Evolutionary conservation across 2,888 invertebrate species (phyloP).

Genomic region (Seira musarum): DNA sequence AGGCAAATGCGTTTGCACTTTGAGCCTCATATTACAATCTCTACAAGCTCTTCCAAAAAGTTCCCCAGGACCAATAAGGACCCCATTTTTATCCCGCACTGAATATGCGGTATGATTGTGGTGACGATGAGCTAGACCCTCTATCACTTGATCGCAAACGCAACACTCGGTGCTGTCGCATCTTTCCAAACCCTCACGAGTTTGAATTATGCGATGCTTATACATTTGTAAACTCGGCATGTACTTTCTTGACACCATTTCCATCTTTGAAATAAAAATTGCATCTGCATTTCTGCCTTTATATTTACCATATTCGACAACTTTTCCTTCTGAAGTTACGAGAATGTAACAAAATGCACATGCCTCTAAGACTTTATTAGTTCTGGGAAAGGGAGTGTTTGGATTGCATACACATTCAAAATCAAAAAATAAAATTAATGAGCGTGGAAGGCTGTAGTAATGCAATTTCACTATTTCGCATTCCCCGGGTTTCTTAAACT

Average conservation of each 20-base stretch:
- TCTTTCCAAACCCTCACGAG: constrained; percentile 1
- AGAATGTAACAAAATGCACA: constrained; percentile 20
- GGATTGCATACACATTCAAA: constrained; percentile 29
- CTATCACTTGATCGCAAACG: background rate
- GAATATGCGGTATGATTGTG: constrained; percentile 27
- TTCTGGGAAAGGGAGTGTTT: background rate
- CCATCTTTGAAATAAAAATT: constrained; percentile 28
- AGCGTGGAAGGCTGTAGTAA: constrained; percentile 17
- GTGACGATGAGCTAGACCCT: background rate
- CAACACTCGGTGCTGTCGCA: background rate
- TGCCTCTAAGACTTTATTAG: constrained; percentile 25
- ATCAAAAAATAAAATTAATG: constrained; percentile 25
- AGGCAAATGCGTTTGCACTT: background rate
- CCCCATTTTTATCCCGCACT: background rate
- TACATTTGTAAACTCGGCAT: constrained; percentile 18
- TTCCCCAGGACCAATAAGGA: background rate
- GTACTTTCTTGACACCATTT: background rate
- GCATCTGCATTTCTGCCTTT: background rate
- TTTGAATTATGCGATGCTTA: background rate
- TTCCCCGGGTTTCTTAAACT: constrained; percentile 17
- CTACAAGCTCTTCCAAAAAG: constrained; percentile 16
- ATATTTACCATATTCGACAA: constrained; percentile 15
- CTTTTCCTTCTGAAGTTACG: background rate
- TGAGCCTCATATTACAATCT: constrained; percentile 14
- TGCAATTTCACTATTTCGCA: background rate